Evolutionary conservation across 1,140 invertebrate species (phyloP).

Genomic region (Zaprionus capensis): DNA sequence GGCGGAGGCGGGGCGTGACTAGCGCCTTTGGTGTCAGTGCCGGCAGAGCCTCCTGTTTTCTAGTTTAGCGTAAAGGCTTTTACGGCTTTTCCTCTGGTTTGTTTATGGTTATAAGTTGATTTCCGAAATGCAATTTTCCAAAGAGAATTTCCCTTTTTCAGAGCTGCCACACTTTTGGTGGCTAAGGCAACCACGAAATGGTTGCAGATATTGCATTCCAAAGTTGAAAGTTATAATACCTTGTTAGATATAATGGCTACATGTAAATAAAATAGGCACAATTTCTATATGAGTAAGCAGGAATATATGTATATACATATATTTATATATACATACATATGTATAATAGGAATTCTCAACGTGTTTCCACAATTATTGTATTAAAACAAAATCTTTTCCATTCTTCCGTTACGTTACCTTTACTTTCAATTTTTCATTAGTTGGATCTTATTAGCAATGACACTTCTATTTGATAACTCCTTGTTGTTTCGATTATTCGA

Average conservation of each 20-base stretch:
- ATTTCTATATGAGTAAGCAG: neutral
- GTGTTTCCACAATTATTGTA: too few relatives aligned
- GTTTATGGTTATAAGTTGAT: slow-evolving; percentile 79
- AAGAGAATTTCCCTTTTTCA: slow-evolving; percentile 45
- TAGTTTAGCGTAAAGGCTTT: slow-evolving; percentile 50
- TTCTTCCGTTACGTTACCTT: neutral
- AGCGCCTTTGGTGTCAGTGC: neutral
- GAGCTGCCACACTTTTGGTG: slow-evolving; percentile 32
- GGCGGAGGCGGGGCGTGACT: neutral
- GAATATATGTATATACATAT: too few relatives aligned
- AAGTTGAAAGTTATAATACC: neutral
- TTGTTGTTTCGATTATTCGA: neutral
- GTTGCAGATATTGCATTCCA: neutral
- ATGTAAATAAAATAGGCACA: neutral
- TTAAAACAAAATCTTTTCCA: neutral
- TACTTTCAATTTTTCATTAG: too few relatives aligned
- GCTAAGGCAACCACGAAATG: slow-evolving; percentile 36
- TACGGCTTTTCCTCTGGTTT: slow-evolving; percentile 61
- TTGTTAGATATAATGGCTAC: neutral
- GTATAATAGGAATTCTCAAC: neutral
- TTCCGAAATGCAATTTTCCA: slow-evolving; percentile 72
- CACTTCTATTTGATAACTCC: too few relatives aligned
- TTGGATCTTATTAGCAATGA: too few relatives aligned
- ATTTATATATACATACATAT: too few relatives aligned
- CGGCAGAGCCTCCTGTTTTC: slow-evolving; percentile 13